These are phyloP conservation scores for Catamblyrhynchus diadema DNA, from an alignment of 2,797 vertebrate species.

Conservation along the genomic window DNA sequence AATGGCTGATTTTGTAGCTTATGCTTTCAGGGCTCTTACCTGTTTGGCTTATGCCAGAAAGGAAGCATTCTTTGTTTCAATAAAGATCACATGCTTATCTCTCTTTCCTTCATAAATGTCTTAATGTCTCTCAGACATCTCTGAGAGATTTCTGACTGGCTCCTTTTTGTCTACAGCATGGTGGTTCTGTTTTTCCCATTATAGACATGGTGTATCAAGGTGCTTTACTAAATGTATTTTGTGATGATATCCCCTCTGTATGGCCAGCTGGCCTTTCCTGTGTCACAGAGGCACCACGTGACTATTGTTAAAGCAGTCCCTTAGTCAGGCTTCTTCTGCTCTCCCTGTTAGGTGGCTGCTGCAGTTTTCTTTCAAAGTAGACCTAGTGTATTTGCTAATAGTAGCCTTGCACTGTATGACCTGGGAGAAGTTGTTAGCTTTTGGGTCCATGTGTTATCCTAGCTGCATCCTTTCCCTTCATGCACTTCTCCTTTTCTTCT, in stretches of 20 bases:
- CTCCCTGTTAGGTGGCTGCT: accelerated
- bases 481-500: not conserved
- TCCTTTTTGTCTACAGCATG: not conserved
- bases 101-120: not conserved
- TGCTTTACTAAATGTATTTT: not conserved
- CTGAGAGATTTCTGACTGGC: not conserved
- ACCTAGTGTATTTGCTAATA: not conserved
- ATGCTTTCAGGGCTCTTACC: not conserved
- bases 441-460: not conserved
- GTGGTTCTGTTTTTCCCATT: not conserved
- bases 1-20: not conserved
- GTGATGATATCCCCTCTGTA: not conserved
- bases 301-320: not conserved
- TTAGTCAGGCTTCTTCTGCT: not conserved
- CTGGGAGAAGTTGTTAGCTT: not conserved
- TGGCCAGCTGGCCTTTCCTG: not conserved
- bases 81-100: not conserved
- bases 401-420: accelerated
- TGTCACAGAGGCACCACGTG: not conserved
- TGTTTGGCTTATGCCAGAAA: not conserved
- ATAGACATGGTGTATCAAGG: accelerated
- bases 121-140: not conserved
- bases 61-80: not conserved
- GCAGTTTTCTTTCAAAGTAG: not conserved
- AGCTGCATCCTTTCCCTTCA: not conserved